Evolutionary conservation across 2,797 vertebrate species (phyloP), one percentile per base, ranked within the genome.

Genomic region (Oreortyx pictus): DNA sequence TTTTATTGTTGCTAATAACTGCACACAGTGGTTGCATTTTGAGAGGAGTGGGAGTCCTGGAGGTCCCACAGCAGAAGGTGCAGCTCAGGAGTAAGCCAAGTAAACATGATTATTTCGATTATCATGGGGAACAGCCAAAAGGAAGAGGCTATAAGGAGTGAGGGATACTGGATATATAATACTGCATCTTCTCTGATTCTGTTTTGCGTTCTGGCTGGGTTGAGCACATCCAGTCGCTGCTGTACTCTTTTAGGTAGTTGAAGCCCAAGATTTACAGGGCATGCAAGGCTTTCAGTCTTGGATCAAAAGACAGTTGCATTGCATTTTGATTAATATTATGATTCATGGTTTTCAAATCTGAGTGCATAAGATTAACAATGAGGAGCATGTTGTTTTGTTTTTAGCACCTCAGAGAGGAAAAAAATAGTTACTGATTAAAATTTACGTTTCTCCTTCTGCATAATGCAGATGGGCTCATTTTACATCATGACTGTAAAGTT

Each of bases 331-430:
- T 56, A 43, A 66, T 79, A 60, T 79, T 23, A 5, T 79, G 78
- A 84, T 68, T 70, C 84, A 59, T 22, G 10, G 46, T 79, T 95
- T 82, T 86, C 59, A 70, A 90, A 86, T 43, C 47, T 50, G 33
- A 56, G n/a, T 57, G 37, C 71, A 59, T 43, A 82, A 79, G 92
- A 73, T 70, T 62, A 73, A 90, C 71, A 47, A 57, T 29, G 56
- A 90, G 75, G 79, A 84, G 43, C 29, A 31, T 8, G 39, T 35
- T 61, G 29, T 7, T 88, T 79, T 39, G 14, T 31, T 27, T 87
- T 62, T 54, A 87, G 43, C 47, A 20, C 23, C 82, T 79, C 59
- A 66, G 72, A 90, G 84, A 82, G 22, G 7, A 5, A 33, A 57
- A 27, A 18, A 24, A 0, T 9, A 25, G 29, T 56, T 52, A 52